Evolutionary conservation across 2,113 vertebrate species (phyloP).

Genomic region (Hippopotamus amphibius): DNA sequence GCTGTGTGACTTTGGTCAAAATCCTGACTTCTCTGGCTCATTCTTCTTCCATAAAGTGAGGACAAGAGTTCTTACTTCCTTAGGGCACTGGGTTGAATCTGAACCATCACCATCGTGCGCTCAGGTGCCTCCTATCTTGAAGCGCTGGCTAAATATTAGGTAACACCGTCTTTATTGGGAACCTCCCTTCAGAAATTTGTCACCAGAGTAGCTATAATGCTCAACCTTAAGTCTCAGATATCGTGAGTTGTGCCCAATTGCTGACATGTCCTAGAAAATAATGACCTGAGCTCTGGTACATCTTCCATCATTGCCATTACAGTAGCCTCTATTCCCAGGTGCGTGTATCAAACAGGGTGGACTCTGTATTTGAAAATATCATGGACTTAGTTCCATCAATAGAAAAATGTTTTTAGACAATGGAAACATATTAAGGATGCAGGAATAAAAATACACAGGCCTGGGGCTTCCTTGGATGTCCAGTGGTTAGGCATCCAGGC

Average conservation of each 20-base stretch:
- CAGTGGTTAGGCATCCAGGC: too few species aligned
- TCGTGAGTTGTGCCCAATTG: accelerated
- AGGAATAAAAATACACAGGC: too few species aligned
- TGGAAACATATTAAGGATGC: neutral
- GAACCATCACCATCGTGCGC: accelerated
- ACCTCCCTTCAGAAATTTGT: neutral
- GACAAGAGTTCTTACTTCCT: neutral
- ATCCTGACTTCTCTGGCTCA: neutral
- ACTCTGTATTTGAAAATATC: neutral
- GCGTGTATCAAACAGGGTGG: too few species aligned
- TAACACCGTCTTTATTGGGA: neutral
- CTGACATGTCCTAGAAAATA: neutral
- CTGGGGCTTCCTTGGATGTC: too few species aligned
- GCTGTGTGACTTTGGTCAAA: too few species aligned
- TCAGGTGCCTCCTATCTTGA: too few species aligned
- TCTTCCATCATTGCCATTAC: accelerated
- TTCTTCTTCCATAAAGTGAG: neutral
- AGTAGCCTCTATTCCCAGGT: accelerated
- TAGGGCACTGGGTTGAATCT: neutral
- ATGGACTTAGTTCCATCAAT: neutral
- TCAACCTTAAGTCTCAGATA: neutral
- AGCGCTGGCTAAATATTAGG: neutral
- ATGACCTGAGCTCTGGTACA: neutral
- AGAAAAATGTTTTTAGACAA: neutral
- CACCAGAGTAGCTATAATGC: accelerated